A percentile compares a stretch with the other conserved stretches of the same genome.
Conservation (phyloP, 2,113 vertebrate genomes). For the Physeter macrocephalus region DNA sequence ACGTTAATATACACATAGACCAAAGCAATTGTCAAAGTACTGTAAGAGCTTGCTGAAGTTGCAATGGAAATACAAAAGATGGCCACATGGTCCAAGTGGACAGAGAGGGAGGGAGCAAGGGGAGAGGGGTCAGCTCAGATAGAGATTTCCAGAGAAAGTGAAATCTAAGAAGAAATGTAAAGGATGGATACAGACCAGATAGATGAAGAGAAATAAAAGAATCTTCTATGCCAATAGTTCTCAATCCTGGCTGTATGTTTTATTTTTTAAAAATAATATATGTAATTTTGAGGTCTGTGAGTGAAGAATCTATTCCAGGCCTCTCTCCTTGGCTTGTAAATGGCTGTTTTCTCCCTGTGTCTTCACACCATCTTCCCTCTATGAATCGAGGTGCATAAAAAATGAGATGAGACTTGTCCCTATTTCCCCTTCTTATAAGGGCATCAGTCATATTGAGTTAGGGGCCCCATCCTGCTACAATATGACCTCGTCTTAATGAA, state of each 20-base stretch:
- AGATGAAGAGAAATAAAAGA: neutral
- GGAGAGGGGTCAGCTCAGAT: neutral
- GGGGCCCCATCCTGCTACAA: neutral
- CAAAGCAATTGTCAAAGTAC: neutral
- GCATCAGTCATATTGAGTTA: neutral
- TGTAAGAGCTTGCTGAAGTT: neutral
- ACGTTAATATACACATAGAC: neutral
- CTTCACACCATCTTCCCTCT: neutral
- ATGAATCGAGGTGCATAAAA: neutral
- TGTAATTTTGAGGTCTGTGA: neutral
- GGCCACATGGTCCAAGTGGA: neutral
- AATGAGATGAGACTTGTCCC: neutral
- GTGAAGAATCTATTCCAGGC: neutral
- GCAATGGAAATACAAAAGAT: neutral
- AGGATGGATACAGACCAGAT: neutral
- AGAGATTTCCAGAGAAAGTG: neutral
- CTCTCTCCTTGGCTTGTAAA: neutral
- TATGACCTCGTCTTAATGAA: neutral
- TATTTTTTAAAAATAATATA: neutral
- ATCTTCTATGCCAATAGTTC: neutral
- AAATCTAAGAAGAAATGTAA: neutral
- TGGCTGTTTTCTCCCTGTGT: neutral
- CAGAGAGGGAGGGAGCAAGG: neutral
- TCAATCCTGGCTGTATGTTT: neutral
- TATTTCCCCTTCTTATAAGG: neutral